phyloP scores from a whole-genome alignment of 1,140 invertebrate species.

The Drosophila paulistorum region DNA sequence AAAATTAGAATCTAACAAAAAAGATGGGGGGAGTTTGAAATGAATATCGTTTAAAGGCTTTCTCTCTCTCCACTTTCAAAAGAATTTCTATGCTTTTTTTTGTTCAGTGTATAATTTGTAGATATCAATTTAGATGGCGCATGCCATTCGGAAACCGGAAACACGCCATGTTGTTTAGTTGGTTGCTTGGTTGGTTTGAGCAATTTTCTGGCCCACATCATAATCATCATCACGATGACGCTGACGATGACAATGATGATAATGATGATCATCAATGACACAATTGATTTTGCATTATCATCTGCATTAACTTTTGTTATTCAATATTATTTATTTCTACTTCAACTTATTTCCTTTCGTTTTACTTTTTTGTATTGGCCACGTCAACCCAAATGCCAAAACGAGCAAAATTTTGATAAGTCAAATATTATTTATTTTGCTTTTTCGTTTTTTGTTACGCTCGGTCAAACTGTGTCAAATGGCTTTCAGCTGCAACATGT shows the following conservation, averaged over 20 bases:
- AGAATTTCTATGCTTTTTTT: background rate
- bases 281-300: slow-evolving; percentile 12
- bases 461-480: slow-evolving; percentile 79
- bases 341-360: background rate
- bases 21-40: too few relatives aligned
- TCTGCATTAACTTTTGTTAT: background rate
- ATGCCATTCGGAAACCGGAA: slow-evolving; percentile 13
- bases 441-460: slow-evolving; percentile 63
- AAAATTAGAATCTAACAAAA: background rate
- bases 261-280: background rate
- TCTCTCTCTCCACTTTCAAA: too few relatives aligned
- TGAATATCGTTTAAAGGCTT: background rate
- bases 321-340: too few relatives aligned
- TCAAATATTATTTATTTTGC: background rate
- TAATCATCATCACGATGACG: background rate
- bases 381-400: slow-evolving; percentile 5
- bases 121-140: slow-evolving; percentile 24
- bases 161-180: slow-evolving; percentile 21
- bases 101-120: slow-evolving; percentile 1
- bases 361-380: background rate
- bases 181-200: slow-evolving; percentile 4
- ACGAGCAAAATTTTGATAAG: background rate
- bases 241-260: too few relatives aligned
- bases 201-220: slow-evolving; percentile 12
- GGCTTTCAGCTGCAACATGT: slow-evolving; percentile 64